Evolutionary conservation across 2,888 invertebrate genomes (phyloP), one percentile per base, ranked within the genome.

Genomic region (Erpobdella octoculata): DNA sequence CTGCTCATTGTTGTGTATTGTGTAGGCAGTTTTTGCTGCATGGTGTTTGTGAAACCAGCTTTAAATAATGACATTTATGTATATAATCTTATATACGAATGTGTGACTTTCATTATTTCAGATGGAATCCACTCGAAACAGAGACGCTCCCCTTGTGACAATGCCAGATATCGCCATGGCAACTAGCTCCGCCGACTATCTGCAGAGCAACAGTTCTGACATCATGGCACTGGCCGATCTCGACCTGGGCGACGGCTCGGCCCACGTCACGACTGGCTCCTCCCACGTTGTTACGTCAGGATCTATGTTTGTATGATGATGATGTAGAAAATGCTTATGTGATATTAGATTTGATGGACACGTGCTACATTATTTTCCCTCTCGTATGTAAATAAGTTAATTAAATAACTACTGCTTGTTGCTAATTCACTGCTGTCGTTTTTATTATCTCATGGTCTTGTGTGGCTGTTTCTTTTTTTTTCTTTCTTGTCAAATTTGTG

Each of bases 141-240:
- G 15, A 15, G 31, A 37, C 37, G 15, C 28, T 12, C 84, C 90
- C 74, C 88, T 90, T 31, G 91, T 91, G 75, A 89, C 90, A 79
- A 92, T 93, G 88, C 93, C 93, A 0, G 93, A 93, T 84, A 82
- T 83, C 66, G 83, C 83, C 74, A 92, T 92, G 91, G 92, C 92
- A 79, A 92, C 89, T 72, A 89, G 88, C 75, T 89, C 80, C 89
- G 89, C 58, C 1, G 69, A 2, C 35, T 53, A 58, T 83, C 84
- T 88, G 25, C 76, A 73, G 31, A 73, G 71, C 58, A 41, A 33
- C n/a, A 88, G 88, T 77, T 85, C 91, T 80, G 91, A 91, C 81
- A 84, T 92, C 77, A 91, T 91, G 83, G 86, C 93, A 18, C 65
- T 72, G 69, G 28, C 71, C 80, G 91, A 91, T 81, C 84, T 92